phyloP scores from a whole-genome alignment of 2,888 invertebrate genomes.

The Rhodophaea formosa region DNA sequence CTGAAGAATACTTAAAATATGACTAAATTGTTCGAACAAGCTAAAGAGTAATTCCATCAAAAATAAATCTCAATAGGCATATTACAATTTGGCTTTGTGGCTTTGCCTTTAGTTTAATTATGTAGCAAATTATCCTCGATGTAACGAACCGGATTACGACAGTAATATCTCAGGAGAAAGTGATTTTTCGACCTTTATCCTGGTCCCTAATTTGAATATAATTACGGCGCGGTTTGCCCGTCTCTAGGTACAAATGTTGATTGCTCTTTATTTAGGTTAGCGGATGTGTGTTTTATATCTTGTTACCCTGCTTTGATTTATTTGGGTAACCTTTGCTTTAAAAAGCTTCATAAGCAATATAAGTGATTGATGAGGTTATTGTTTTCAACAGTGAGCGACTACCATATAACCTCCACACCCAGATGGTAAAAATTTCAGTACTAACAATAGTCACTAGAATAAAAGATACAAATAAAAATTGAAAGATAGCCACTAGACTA shows the following conservation, averaged over 20 bases:
- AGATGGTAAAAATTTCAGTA: no score
- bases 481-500: neutral
- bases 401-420: no score
- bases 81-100: conserved; percentile 24
- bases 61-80: conserved; percentile 30
- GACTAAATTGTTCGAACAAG: conserved; percentile 37
- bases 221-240: conserved; percentile 31
- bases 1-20: neutral
- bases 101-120: conserved; percentile 20
- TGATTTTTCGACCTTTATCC: conserved; percentile 43
- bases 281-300: neutral
- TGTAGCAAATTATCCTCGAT: conserved; percentile 22
- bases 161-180: conserved; percentile 33
- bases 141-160: conserved; percentile 22
- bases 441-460: no score
- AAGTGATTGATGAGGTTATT: no score
- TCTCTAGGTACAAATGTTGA: neutral
- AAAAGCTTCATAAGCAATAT: no score
- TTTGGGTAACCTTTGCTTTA: no score
- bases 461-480: no score
- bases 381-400: no score
- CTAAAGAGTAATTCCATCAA: conserved; percentile 54
- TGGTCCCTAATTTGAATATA: conserved; percentile 56
- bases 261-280: neutral
- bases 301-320: no score